Percentiles rank a stretch among this genome's conserved stretches.
These are phyloP conservation scores for Pseudochirops corinnae DNA, from an alignment of 2,797 vertebrate species.

Conservation along the genomic window DNA sequence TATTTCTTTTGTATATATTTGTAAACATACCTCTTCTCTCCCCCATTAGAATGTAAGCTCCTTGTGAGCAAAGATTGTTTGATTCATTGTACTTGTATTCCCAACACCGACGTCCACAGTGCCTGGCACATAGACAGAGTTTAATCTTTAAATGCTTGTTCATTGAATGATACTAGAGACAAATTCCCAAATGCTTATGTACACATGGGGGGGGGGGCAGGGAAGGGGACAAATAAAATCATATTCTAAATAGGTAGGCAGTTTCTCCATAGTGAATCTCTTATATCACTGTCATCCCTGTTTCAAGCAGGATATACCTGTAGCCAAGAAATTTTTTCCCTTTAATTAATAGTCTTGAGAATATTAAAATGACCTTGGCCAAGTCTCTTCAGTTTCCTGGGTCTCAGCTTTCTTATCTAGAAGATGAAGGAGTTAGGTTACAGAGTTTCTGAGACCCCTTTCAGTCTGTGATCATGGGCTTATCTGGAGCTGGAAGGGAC, in stretches of 20 bases:
- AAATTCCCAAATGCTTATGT: background rate
- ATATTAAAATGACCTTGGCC: background rate
- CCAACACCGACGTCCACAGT: background rate
- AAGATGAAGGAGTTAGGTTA: background rate
- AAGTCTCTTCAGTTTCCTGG: background rate
- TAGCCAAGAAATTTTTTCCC: background rate
- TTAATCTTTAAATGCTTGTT: background rate
- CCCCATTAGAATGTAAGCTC: background rate
- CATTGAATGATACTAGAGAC: background rate
- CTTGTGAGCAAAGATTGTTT: background rate
- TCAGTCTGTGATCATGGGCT: background rate
- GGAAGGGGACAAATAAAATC: background rate
- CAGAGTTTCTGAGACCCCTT: background rate
- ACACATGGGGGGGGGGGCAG: too few species aligned
- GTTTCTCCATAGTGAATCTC: background rate
- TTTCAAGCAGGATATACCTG: background rate
- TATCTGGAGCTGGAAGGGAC: background rate
- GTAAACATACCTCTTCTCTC: background rate
- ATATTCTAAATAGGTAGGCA: background rate
- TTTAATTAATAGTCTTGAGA: background rate
- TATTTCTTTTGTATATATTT: background rate
- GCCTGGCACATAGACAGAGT: background rate
- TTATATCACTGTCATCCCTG: background rate
- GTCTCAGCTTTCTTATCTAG: background rate
- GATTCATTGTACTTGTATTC: background rate